Evolutionary conservation across 2,113 vertebrate genomes (phyloP), one percentile per base, ranked within the genome.

Genomic region (Heloderma charlesbogerti): DNA sequence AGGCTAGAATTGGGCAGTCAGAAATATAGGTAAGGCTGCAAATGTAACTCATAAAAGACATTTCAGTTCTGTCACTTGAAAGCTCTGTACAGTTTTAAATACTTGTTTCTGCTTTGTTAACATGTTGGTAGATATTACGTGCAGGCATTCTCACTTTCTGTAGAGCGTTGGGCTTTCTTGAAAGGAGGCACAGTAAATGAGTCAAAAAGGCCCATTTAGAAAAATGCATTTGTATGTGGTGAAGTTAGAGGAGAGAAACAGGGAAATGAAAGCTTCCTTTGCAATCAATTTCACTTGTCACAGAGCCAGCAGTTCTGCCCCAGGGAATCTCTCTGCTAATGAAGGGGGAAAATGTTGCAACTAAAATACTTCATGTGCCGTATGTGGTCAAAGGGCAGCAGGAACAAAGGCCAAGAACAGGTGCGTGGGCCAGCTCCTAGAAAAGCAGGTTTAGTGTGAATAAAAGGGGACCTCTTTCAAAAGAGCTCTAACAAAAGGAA

Each of bases 211-310:
- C 85, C 34, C 34, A 27, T 87, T 87, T 75, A 57, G 85, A 57
- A 57, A 37, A n/a, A 10, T 37, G 48, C 22, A 74, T 69, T 43
- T 85, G 80, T 20, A n/a, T 82, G 51, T 60, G 29, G 79, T 82
- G 51, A 71, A 27, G n/a, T 57, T 37, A 20, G 84, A 31, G 2
- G 37, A 18, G 31, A 69, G 37, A 45, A 66, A 34, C 29, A 22
- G 40, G 37, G 8, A 63, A 72, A 51, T 67, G 34, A 72, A 75
- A 51, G 51, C 82, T 71, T 87, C 66, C 72, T 79, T 66, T 51
- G 72, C 83, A 86, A 90, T 69, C 72, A 75, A 90, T 79, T 79
- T 75, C n/a, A 54, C 45, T 75, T 74, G 85, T 87, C 85, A 75
- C 48, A 66, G 40, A 74, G 79, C 80, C 88, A 69, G 83, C 57